Percentiles rank a stretch among this genome's conserved stretches.
Evolutionary conservation across 2,888 invertebrate species (phyloP).

Genomic region (Mantis religiosa): DNA sequence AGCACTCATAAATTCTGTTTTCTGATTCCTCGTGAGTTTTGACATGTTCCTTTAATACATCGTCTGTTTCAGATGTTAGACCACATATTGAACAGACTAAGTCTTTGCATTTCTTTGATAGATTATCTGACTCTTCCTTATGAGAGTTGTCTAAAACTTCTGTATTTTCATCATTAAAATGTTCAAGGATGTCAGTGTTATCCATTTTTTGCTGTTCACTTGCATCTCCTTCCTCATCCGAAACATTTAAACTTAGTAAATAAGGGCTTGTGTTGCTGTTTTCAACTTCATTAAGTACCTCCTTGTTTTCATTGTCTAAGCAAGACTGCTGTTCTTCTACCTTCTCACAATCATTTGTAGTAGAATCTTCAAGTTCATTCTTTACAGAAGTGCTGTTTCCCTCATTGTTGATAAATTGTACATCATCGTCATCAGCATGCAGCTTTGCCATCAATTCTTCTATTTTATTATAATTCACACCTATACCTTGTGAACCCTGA

Average conservation of each 20-base stretch:
- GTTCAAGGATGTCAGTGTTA: not conserved
- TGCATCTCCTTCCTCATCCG: not conserved
- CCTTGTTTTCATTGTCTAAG: not conserved
- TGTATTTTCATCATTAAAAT: not conserved
- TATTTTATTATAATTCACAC: not conserved
- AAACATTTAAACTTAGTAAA: not conserved
- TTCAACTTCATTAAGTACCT: not conserved
- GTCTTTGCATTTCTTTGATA: not conserved
- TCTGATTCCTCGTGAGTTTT: constrained; percentile 20
- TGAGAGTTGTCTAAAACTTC: not conserved
- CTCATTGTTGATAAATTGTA: not conserved
- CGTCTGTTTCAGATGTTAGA: not conserved
- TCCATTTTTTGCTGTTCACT: not conserved
- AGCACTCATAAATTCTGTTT: constrained; percentile 22
- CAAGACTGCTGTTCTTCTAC: not conserved
- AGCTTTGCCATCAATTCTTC: constrained; percentile 18
- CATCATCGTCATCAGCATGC: constrained; percentile 11
- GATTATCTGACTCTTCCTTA: not conserved
- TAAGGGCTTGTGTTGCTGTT: not conserved
- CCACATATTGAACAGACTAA: constrained; percentile 27
- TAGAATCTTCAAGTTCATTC: not conserved
- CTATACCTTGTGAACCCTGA: constrained; percentile 4
- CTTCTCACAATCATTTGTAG: not conserved
- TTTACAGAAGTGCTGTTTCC: not conserved
- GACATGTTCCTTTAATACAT: constrained; percentile 25